phyloP scores from a whole-genome alignment of 2,797 vertebrate genomes.

The Gorsachius magnificus region DNA sequence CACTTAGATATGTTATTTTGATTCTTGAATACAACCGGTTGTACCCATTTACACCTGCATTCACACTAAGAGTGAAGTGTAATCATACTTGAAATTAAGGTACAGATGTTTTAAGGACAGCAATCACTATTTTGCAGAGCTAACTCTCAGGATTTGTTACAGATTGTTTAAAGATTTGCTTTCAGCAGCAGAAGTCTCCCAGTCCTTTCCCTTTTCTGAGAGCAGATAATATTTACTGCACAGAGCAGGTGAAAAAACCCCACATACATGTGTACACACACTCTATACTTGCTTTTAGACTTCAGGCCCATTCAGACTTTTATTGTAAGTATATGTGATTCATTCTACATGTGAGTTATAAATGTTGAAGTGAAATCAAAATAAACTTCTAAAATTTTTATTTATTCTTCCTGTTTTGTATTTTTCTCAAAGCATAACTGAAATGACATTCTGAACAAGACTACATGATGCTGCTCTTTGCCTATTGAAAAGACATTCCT shows the following conservation, averaged over 20 bases:
- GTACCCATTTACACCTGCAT: neutral
- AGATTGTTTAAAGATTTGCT: neutral
- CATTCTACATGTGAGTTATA: neutral
- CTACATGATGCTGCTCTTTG: neutral
- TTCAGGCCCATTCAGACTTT: neutral
- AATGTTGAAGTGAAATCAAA: neutral
- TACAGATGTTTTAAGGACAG: neutral
- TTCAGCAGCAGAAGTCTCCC: neutral
- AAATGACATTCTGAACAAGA: neutral
- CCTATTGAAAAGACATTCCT: neutral
- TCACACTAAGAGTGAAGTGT: neutral
- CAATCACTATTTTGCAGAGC: neutral
- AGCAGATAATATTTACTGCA: neutral
- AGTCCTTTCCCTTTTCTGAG: neutral
- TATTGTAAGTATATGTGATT: neutral
- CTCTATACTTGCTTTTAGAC: neutral
- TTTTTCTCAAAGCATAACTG: conserved; percentile 11
- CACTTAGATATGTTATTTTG: neutral
- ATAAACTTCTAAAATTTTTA: conserved; percentile 17
- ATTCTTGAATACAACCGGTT: neutral
- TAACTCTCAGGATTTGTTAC: neutral
- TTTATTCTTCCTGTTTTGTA: conserved; percentile 9
- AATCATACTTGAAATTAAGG: neutral
- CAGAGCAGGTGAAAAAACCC: neutral
- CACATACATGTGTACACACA: neutral